Percentiles rank a stretch among this genome's conserved stretches.
phyloP scores from a whole-genome alignment of 2,888 invertebrate genomes.

The Hirtodrosophila alboralis region DNA sequence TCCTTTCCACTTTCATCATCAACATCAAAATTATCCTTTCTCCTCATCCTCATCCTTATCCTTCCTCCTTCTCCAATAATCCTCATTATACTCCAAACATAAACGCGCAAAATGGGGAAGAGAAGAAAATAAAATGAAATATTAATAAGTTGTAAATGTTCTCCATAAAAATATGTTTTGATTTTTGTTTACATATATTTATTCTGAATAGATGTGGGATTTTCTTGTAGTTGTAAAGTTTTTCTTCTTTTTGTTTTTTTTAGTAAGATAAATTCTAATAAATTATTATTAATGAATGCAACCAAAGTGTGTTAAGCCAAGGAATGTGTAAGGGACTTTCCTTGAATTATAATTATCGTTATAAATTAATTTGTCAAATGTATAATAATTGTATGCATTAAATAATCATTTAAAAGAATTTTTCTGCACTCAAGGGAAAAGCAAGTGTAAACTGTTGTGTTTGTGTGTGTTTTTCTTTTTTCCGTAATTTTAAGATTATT shows the following conservation, averaged over 20 bases:
- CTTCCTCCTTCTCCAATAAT: slow-evolving; percentile 65
- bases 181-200: slow-evolving; percentile 58
- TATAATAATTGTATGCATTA: slow-evolving; percentile 36
- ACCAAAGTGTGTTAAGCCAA: slow-evolving; percentile 43
- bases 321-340: slow-evolving; percentile 44
- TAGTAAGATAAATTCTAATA: slow-evolving; percentile 45
- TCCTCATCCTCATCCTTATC: slow-evolving; percentile 49
- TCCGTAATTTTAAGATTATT: slow-evolving; percentile 18
- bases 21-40: slow-evolving; percentile 59
- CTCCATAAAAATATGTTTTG: slow-evolving; percentile 49
- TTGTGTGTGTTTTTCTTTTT: too few species aligned
- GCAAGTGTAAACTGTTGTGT: slow-evolving; percentile 44
- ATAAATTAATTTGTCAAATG: slow-evolving; percentile 50
- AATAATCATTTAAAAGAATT: slow-evolving; percentile 42
- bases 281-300: slow-evolving; percentile 45
- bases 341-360: slow-evolving; percentile 38
- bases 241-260: slow-evolving; percentile 11
- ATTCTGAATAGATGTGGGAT: slow-evolving; percentile 46
- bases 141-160: slow-evolving; percentile 66
- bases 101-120: slow-evolving; percentile 74
- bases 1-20: slow-evolving; percentile 48
- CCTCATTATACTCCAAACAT: slow-evolving; percentile 73
- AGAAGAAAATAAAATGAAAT: slow-evolving; percentile 76
- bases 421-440: slow-evolving; percentile 39
- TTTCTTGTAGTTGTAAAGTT: slow-evolving; percentile 25